Conservation (phyloP, 2,797 vertebrate genomes). For the Odontamblyopus lacepedii region DNA sequence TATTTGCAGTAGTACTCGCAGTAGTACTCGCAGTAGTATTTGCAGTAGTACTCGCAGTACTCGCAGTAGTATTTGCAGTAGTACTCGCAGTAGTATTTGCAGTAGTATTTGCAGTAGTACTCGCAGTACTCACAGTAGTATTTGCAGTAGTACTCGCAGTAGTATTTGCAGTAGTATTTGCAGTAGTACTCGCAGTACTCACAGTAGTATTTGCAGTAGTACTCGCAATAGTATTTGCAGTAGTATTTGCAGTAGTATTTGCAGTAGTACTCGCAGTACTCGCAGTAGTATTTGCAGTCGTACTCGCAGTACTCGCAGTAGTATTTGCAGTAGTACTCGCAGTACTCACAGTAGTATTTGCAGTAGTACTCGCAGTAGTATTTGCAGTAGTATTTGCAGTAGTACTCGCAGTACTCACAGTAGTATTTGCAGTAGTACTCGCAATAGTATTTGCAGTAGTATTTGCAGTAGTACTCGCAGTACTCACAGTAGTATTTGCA, state of each 20-base stretch:
- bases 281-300: too few relatives aligned
- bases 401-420: slow-evolving; percentile 6
- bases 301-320: too few relatives aligned
- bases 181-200: slow-evolving; percentile 56
- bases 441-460: too few relatives aligned
- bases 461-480: too few relatives aligned
- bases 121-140: slow-evolving; percentile 72
- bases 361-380: slow-evolving; percentile 77
- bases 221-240: too few relatives aligned
- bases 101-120: too few relatives aligned
- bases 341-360: background rate
- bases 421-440: slow-evolving; percentile 53
- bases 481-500: too few relatives aligned
- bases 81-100: too few relatives aligned
- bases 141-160: background rate
- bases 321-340: slow-evolving; percentile 56
- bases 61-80: slow-evolving; percentile 56
- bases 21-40: too few relatives aligned
- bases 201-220: background rate
- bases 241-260: slow-evolving; percentile 41
- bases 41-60: too few relatives aligned
- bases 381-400: slow-evolving; percentile 57
- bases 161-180: background rate
- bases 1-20: slow-evolving; percentile 75
- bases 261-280: too few relatives aligned